phyloP scores from a whole-genome alignment of 2,113 vertebrate species.

The Cygnus buccinator region DNA sequence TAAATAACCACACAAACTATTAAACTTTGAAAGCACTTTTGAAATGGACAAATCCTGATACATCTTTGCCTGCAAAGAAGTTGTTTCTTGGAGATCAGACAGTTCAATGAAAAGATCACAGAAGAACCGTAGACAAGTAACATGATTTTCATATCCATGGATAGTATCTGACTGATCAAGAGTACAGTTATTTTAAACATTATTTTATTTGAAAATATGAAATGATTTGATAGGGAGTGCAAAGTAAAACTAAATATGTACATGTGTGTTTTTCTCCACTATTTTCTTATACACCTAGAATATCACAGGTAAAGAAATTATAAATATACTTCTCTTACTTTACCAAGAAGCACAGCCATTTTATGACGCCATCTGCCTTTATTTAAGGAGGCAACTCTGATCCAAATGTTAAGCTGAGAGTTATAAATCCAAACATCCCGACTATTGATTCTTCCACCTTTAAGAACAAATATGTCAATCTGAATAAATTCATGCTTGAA shows the following conservation, averaged over 20 bases:
- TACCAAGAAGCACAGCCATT: constrained; percentile 96
- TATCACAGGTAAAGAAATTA: not conserved
- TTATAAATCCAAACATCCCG: constrained; percentile 99
- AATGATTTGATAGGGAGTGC: not conserved
- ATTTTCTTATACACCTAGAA: constrained; percentile 17
- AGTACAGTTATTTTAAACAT: not conserved
- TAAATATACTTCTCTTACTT: constrained; percentile 82
- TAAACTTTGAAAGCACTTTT: not conserved
- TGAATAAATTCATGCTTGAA: not conserved
- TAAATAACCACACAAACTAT: not conserved
- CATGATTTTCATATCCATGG: constrained; percentile 15
- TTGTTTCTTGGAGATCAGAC: not conserved
- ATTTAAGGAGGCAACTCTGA: constrained; percentile 96
- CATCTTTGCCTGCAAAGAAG: not conserved
- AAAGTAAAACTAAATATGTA: not conserved
- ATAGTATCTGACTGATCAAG: constrained; percentile 5
- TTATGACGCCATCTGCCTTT: constrained; percentile 99
- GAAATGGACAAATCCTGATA: not conserved
- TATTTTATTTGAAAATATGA: fast-evolving
- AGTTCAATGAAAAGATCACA: not conserved
- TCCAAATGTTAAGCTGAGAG: constrained; percentile 98
- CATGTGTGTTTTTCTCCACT: not conserved
- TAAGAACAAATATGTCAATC: not conserved
- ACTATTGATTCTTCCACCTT: constrained; percentile 97
- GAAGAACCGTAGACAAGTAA: not conserved